Evolutionary conservation across 2,113 vertebrate species (phyloP).

Genomic region (Macaca nemestrina): DNA sequence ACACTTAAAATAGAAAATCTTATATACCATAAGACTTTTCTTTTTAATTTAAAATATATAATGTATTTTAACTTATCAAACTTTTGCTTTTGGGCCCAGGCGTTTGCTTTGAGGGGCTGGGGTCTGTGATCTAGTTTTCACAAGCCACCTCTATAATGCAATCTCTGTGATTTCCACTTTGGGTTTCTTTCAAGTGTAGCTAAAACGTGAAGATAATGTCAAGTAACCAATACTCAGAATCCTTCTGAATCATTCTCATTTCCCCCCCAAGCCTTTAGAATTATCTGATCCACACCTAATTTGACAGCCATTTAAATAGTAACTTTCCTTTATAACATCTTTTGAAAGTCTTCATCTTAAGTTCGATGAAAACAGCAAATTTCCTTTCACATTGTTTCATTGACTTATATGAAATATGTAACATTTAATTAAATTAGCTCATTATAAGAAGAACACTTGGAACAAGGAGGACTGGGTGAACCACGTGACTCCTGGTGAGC

Average conservation of each 20-base stretch:
- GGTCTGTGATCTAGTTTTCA: fast-evolving
- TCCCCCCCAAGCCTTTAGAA: no score
- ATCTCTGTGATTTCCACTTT: background rate
- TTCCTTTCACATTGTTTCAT: background rate
- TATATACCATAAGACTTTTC: background rate
- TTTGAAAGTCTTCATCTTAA: background rate
- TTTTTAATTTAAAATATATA: background rate
- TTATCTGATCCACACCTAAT: background rate
- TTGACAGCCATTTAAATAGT: background rate
- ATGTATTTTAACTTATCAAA: background rate
- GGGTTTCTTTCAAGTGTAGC: background rate
- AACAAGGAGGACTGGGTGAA: background rate
- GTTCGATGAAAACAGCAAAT: background rate
- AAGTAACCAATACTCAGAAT: background rate
- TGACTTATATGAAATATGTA: background rate
- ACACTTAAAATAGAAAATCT: background rate
- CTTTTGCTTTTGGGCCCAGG: background rate
- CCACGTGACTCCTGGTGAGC: background rate
- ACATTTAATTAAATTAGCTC: background rate
- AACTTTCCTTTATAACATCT: background rate
- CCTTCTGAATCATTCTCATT: background rate
- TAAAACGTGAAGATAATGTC: background rate
- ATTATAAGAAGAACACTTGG: background rate
- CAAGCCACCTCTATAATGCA: fast-evolving
- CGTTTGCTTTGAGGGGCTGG: background rate